A percentile compares a stretch with the other conserved stretches of the same genome.
Conservation (phyloP, 2,888 invertebrate species). For the Dione vanillae region DNA sequence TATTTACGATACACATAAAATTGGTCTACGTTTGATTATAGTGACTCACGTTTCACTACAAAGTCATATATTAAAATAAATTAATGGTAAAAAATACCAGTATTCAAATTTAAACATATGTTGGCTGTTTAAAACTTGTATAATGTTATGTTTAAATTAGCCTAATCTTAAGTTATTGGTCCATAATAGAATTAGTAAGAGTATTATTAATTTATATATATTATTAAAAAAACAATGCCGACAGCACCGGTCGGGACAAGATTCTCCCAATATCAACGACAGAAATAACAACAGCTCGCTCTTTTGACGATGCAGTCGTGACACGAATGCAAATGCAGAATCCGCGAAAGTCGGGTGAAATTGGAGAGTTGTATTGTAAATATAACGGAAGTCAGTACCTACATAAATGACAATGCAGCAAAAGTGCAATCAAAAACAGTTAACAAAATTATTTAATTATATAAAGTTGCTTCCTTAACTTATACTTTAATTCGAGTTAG, state of each 20-base stretch:
- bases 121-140: not conserved
- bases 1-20: conserved; percentile 12
- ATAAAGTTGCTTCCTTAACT: not conserved
- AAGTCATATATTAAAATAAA: conserved; percentile 1
- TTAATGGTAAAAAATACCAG: not conserved
- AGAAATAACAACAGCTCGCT: conserved; percentile 47
- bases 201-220: not conserved
- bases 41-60: conserved; percentile 1
- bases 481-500: not conserved
- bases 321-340: conserved; percentile 57
- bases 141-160: not conserved
- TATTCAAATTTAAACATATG: not conserved
- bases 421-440: conserved; percentile 20
- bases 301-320: conserved; percentile 51
- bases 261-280: conserved; percentile 34
- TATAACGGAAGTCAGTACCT: conserved; percentile 41
- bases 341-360: conserved; percentile 69
- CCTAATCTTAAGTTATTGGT: not conserved
- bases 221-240: not conserved
- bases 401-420: conserved; percentile 36
- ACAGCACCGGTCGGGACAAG: conserved; percentile 19
- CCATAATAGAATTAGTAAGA: not conserved
- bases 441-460: not conserved
- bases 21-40: not conserved
- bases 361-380: conserved; percentile 54